Conservation (phyloP, 1,140 invertebrate genomes). For the Piezodorus guildinii region DNA sequence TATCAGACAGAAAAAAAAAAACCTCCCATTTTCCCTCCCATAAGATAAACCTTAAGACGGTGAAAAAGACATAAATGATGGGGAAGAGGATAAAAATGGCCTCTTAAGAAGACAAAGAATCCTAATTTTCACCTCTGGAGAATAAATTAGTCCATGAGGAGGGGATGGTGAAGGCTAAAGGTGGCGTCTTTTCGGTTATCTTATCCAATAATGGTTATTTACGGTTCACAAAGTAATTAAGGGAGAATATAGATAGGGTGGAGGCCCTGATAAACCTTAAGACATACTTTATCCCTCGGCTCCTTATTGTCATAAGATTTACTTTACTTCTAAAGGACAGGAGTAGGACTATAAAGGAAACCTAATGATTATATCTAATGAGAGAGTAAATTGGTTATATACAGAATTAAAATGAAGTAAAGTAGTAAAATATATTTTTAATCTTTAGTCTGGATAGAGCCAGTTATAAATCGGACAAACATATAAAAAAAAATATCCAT, state of each 20-base stretch:
- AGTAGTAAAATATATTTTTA: too few relatives aligned
- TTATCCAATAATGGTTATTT: slow-evolving; percentile 5
- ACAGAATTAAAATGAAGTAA: too few relatives aligned
- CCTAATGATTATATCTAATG: too few relatives aligned
- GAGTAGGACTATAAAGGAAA: too few relatives aligned
- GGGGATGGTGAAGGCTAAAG: background rate
- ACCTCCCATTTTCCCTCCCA: too few relatives aligned
- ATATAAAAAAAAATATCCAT: too few relatives aligned
- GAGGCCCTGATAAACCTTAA: background rate
- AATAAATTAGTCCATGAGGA: background rate
- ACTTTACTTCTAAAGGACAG: background rate
- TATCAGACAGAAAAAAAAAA: too few relatives aligned
- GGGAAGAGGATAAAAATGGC: background rate
- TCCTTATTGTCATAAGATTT: background rate
- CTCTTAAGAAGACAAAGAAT: background rate
- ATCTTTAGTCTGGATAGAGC: too few relatives aligned
- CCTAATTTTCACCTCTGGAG: background rate
- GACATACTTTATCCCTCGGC: background rate
- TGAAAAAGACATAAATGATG: slow-evolving; percentile 5
- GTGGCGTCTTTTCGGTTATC: background rate
- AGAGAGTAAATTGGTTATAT: too few relatives aligned
- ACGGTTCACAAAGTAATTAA: background rate
- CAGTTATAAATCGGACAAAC: too few relatives aligned
- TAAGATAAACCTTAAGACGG: background rate
- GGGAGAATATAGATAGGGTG: background rate